These are phyloP conservation scores for Hanleya hanleyi DNA, from an alignment of 2,888 invertebrate genomes.

Conservation along the genomic window DNA sequence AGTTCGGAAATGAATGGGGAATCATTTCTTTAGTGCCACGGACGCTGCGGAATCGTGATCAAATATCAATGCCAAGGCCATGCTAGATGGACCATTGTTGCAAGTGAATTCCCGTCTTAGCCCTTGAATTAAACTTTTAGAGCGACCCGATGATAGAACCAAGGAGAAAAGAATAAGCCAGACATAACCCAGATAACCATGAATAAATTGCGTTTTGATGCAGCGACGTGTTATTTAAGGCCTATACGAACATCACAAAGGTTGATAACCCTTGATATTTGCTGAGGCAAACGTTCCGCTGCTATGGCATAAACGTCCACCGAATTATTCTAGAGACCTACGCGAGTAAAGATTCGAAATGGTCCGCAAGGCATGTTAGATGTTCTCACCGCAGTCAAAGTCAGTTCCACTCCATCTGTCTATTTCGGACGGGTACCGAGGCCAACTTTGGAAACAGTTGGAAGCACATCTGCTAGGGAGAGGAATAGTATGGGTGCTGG, in stretches of 20 bases:
- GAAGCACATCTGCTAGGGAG: no score
- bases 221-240: background rate
- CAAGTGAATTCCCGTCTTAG: background rate
- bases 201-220: background rate
- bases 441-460: no score
- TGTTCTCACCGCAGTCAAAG: no score
- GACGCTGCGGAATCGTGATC: background rate
- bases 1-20: constrained; percentile 4
- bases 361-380: no score
- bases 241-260: background rate
- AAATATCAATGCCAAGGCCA: background rate
- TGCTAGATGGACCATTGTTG: background rate
- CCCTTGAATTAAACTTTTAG: constrained; percentile 10
- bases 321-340: no score
- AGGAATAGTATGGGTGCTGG: no score
- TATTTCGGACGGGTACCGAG: no score
- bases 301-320: no score
- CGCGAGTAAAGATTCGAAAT: no score
- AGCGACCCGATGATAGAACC: background rate
- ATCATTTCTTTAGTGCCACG: background rate
- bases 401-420: no score
- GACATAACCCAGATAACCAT: background rate
- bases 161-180: background rate
- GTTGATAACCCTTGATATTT: no score
- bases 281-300: no score